Evolutionary conservation across 2,888 invertebrate species (phyloP).

Genomic region (Chamaedrilus cognettii): DNA sequence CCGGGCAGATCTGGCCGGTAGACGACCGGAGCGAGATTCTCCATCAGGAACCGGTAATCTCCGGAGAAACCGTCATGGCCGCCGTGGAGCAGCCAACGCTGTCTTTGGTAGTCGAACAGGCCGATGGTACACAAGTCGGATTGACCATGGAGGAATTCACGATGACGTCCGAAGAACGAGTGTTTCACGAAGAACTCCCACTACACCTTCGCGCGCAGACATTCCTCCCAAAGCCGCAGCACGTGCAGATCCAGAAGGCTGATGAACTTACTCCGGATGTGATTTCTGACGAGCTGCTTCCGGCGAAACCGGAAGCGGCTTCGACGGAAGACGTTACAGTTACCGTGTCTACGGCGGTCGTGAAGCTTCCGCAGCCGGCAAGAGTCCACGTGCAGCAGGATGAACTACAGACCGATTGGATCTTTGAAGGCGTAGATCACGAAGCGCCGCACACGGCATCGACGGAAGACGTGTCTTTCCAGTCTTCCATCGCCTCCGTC

Average conservation of each 20-base stretch:
- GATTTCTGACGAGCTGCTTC: constrained; percentile 14
- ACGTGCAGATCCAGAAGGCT: constrained; percentile 16
- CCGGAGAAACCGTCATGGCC: constrained; percentile 9
- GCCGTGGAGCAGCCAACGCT: constrained; percentile 18
- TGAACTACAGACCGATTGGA: constrained; percentile 11
- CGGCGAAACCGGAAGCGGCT: constrained; percentile 5
- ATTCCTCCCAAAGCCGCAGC: constrained; percentile 17
- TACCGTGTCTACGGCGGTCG: constrained; percentile 1
- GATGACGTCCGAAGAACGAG: not conserved
- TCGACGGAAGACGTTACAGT: constrained; percentile 7
- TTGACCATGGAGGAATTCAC: constrained; percentile 9
- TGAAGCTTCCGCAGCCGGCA: constrained; percentile 22
- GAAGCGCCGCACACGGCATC: not conserved
- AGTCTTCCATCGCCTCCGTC: constrained; percentile 3
- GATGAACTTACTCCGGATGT: constrained; percentile 13
- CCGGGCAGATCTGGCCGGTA: constrained; percentile 16
- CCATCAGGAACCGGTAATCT: constrained; percentile 7
- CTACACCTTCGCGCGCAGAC: constrained; percentile 11
- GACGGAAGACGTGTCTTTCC: constrained; percentile 15
- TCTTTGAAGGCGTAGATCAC: constrained; percentile 21
- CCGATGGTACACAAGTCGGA: constrained; percentile 8
- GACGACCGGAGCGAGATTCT: constrained; percentile 20
- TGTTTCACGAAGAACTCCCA: constrained; percentile 2
- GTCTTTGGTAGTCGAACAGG: constrained; percentile 19
- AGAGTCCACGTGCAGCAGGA: constrained; percentile 16